phyloP scores from a whole-genome alignment of 2,113 vertebrate genomes.

The Megaptera novaeangliae region DNA sequence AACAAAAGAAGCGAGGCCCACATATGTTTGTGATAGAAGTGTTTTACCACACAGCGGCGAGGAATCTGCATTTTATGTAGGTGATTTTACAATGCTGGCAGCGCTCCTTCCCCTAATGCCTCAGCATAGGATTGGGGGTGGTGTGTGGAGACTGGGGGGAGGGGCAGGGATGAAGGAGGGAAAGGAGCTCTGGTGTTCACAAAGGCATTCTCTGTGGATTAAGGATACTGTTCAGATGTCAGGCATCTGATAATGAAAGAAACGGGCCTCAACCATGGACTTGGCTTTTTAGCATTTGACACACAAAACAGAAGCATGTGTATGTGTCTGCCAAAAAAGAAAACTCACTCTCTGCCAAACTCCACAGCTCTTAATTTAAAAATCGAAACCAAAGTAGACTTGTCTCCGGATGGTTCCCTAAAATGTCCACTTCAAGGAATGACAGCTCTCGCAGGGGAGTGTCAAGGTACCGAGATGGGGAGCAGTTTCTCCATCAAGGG shows the following conservation, averaged over 20 bases:
- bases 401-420: not conserved
- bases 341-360: conserved; percentile 46
- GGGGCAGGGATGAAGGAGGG: not conserved
- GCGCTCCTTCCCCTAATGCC: not conserved
- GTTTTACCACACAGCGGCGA: conserved; percentile 29
- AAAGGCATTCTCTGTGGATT: conserved; percentile 48
- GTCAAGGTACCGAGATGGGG: not conserved
- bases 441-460: not conserved
- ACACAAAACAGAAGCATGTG: conserved; percentile 59
- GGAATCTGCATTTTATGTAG: conserved; percentile 47
- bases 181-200: not conserved
- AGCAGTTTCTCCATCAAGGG: accelerated
- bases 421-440: not conserved
- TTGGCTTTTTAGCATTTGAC: conserved; percentile 52
- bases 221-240: conserved; percentile 51
- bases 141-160: not conserved
- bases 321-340: conserved; percentile 62
- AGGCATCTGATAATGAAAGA: conserved; percentile 65
- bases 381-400: conserved; percentile 14
- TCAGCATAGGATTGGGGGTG: not conserved
- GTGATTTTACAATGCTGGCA: conserved; percentile 57
- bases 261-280: not conserved
- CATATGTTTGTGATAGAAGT: conserved; percentile 33
- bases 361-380: conserved; percentile 60
- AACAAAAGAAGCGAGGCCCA: conserved; percentile 52